These are phyloP conservation scores for Acanthis flammea DNA, from an alignment of 2,797 vertebrate genomes.

Conservation along the genomic window DNA sequence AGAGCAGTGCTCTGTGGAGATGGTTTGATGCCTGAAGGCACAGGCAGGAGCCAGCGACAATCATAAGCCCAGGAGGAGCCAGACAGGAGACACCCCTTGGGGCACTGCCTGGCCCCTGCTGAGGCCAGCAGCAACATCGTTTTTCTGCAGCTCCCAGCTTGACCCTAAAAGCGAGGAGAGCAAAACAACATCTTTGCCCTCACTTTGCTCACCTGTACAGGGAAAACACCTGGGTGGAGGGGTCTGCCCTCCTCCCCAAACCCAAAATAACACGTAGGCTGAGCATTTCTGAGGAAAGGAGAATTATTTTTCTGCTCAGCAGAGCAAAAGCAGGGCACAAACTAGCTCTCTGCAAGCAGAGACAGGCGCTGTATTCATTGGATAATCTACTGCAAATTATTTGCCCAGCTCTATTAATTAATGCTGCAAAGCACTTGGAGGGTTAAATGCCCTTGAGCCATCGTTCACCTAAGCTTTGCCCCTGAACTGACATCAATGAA, in stretches of 20 bases:
- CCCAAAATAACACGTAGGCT: not conserved
- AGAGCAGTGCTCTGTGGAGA: not conserved
- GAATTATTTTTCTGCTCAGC: constrained; percentile 13
- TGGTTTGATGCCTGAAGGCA: not conserved
- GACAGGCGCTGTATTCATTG: not conserved
- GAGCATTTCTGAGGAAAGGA: not conserved
- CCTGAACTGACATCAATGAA: constrained; percentile 33
- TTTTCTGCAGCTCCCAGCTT: not conserved
- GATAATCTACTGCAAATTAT: constrained; percentile 48
- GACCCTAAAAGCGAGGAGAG: not conserved
- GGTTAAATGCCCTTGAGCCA: constrained; percentile 47
- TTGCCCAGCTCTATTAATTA: constrained; percentile 58
- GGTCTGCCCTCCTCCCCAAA: not conserved
- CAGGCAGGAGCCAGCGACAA: not conserved
- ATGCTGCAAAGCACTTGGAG: constrained; percentile 8
- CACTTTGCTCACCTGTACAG: not conserved
- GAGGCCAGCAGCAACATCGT: not conserved
- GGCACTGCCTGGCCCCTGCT: not conserved
- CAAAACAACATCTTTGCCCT: not conserved
- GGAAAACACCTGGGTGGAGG: not conserved
- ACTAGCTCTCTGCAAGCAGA: constrained; percentile 11
- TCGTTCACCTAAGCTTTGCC: constrained; percentile 49
- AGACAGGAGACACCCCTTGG: not conserved
- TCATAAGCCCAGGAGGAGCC: accelerated
- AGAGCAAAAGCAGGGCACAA: constrained; percentile 29